phyloP scores from a whole-genome alignment of 2,888 invertebrate genomes.

The Amaurobius ferox region DNA sequence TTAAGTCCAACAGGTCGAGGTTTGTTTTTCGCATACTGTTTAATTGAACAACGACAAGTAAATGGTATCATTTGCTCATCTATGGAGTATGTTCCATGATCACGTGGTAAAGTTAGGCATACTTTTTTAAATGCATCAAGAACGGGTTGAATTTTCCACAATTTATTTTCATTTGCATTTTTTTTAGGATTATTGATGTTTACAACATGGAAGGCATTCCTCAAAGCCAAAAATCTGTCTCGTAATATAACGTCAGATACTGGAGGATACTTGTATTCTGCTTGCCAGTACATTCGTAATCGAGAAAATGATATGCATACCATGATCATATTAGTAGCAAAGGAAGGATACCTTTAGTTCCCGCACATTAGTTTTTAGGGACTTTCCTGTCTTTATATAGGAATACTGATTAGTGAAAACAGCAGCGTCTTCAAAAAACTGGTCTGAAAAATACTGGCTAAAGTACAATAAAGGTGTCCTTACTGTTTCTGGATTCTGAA shows the following conservation, averaged over 20 bases:
- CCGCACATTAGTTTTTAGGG: neutral
- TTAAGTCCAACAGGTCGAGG: conserved; percentile 25
- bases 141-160: conserved; percentile 21
- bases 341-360: conserved; percentile 15
- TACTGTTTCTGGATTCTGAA: no score
- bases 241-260: neutral
- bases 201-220: conserved; percentile 10
- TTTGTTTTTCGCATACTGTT: conserved; percentile 28
- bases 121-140: conserved; percentile 3
- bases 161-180: conserved; percentile 1
- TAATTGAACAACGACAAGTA: conserved; percentile 9
- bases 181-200: neutral
- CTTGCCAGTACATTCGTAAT: conserved; percentile 19
- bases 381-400: no score
- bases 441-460: no score
- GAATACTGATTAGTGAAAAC: conserved; percentile 17
- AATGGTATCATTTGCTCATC: conserved; percentile 31
- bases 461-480: no score
- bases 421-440: conserved; percentile 13
- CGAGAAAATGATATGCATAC: neutral
- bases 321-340: no score
- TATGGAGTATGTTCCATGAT: neutral
- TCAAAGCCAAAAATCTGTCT: conserved; percentile 18
- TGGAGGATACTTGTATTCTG: neutral
- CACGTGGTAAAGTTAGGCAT: conserved; percentile 1